These are phyloP conservation scores for Steinernema scapterisci DNA, from an alignment of 2,888 invertebrate genomes.

Conservation along the genomic window DNA sequence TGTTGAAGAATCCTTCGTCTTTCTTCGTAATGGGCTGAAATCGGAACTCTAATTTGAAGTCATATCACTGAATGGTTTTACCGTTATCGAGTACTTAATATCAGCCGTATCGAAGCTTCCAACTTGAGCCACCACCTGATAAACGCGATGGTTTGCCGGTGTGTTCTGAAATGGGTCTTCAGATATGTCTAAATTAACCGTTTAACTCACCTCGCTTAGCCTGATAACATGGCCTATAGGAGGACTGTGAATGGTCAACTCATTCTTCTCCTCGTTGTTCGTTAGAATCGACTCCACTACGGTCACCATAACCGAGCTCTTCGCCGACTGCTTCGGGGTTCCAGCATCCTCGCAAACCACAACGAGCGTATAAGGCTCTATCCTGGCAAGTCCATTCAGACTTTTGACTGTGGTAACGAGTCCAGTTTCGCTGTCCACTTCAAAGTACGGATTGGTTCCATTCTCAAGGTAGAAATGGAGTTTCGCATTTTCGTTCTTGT, in stretches of 20 bases:
- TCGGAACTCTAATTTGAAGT: no score
- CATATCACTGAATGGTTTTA: background rate
- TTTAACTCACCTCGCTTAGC: conserved; percentile 34
- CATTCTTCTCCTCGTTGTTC: conserved; percentile 32
- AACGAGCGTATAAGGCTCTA: conserved; percentile 43
- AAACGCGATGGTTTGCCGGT: conserved; percentile 26
- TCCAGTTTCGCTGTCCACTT: conserved; percentile 41
- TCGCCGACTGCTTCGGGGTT: background rate
- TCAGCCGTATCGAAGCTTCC: conserved; percentile 23
- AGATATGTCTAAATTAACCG: background rate
- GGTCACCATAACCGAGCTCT: background rate
- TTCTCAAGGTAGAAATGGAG: conserved; percentile 41
- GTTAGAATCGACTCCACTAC: conserved; percentile 25
- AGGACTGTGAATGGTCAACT: conserved; percentile 34
- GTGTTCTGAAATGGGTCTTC: background rate
- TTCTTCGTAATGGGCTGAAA: conserved; percentile 36
- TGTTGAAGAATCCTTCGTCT: conserved; percentile 44
- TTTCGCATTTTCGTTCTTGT: conserved; percentile 40
- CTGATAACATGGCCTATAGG: conserved; percentile 35
- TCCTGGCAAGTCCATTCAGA: conserved; percentile 40
- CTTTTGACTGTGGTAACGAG: conserved; percentile 34
- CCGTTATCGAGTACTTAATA: conserved; percentile 39
- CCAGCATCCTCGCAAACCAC: conserved; percentile 45
- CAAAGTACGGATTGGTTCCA: conserved; percentile 39
- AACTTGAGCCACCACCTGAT: conserved; percentile 37